phyloP scores from a whole-genome alignment of 2,888 invertebrate species.

The Ecdyonurus torrentis region DNA sequence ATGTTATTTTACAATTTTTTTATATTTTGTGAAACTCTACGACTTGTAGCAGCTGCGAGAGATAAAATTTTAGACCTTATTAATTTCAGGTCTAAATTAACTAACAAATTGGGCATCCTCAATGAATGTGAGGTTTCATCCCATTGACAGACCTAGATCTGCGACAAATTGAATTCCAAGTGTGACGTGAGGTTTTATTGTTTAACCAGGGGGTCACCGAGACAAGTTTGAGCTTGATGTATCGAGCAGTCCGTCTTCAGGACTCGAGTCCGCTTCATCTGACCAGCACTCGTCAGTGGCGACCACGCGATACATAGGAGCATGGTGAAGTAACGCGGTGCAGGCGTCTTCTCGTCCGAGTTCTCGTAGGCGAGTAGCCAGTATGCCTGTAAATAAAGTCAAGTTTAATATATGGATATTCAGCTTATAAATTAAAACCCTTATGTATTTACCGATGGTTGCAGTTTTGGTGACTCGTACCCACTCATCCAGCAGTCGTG shows the following conservation, averaged over 20 bases:
- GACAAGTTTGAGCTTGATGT: constrained; percentile 12
- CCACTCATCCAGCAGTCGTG: constrained; percentile 31
- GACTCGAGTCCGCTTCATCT: constrained; percentile 5
- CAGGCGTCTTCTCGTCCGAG: constrained; percentile 42
- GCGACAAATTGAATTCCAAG: constrained; percentile 2
- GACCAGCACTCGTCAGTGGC: constrained; percentile 12
- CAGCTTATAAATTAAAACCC: background rate
- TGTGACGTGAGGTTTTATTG: no score
- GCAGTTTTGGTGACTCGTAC: constrained; percentile 21
- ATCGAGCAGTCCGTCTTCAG: constrained; percentile 2
- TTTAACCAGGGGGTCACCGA: constrained; percentile 8
- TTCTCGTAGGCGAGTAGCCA: constrained; percentile 37
- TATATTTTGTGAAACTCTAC: no score
- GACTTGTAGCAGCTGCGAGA: background rate
- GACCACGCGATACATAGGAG: constrained; percentile 28
- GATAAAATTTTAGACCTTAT: background rate
- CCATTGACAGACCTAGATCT: no score
- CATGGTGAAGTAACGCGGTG: constrained; percentile 36
- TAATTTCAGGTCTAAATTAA: no score
- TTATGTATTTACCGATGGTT: constrained; percentile 18
- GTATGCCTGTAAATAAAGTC: constrained; percentile 27
- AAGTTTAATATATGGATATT: no score
- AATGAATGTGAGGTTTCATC: background rate
- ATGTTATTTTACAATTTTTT: no score
- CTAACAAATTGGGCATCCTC: no score